Evolutionary conservation across 1,140 invertebrate species (phyloP).

Genomic region (Bombus soroeensis): DNA sequence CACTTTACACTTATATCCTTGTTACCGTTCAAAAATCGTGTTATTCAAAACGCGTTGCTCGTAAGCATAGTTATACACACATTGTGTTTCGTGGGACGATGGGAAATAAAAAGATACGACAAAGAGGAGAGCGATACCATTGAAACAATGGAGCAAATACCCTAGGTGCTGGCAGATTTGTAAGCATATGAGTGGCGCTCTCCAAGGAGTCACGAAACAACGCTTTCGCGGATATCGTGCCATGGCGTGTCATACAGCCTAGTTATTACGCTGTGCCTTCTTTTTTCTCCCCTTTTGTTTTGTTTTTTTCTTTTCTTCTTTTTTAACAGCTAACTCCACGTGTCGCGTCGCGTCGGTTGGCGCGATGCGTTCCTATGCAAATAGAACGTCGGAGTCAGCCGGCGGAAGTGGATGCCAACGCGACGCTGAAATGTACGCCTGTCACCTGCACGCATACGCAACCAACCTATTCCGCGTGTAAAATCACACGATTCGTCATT

Average conservation of each 20-base stretch:
- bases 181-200: slow-evolving; percentile 4
- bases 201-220: slow-evolving; percentile 9
- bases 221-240: background rate
- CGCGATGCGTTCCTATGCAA: slow-evolving; percentile 59
- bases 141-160: slow-evolving; percentile 11
- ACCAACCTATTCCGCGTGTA: slow-evolving; percentile 22
- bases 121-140: background rate
- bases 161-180: background rate
- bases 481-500: slow-evolving; percentile 6
- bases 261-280: slow-evolving; percentile 40
- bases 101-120: background rate
- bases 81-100: background rate
- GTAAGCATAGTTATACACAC: background rate
- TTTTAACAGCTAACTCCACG: background rate
- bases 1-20: background rate
- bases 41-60: background rate
- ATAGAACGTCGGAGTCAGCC: slow-evolving; percentile 63
- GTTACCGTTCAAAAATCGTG: background rate
- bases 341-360: background rate
- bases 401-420: slow-evolving; percentile 55
- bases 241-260: slow-evolving; percentile 30
- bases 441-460: slow-evolving; percentile 58
- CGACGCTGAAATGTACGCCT: slow-evolving; percentile 59
- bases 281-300: background rate
- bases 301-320: background rate